These are phyloP conservation scores for Tipula lateralis DNA, from an alignment of 2,888 invertebrate species.

Conservation along the genomic window DNA sequence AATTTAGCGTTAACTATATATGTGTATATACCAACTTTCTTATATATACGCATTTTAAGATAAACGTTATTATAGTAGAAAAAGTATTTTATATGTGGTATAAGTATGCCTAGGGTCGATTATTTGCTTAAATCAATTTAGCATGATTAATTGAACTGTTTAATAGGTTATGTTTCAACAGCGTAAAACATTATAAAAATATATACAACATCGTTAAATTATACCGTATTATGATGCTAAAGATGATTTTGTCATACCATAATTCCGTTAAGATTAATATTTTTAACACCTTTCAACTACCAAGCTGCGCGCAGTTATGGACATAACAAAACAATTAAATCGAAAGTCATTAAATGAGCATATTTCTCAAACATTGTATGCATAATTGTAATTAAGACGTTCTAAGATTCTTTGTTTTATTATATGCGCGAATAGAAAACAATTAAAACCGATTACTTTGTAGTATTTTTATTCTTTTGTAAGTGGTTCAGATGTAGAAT, in stretches of 20 bases:
- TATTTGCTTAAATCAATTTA: not conserved
- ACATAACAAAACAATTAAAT: slow-evolving; percentile 9
- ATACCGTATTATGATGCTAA: not conserved
- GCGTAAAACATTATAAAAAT: not conserved
- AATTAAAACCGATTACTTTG: not conserved
- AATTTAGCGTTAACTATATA: not conserved
- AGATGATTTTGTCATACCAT: not conserved
- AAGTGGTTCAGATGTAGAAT: not conserved
- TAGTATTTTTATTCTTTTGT: not conserved
- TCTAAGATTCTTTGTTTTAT: not conserved
- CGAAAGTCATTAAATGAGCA: not conserved
- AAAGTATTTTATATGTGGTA: not conserved
- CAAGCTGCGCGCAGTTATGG: not conserved
- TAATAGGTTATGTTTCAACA: not conserved
- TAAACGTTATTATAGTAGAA: not conserved
- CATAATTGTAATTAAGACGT: slow-evolving; percentile 3
- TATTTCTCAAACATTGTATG: not conserved
- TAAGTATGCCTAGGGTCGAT: not conserved
- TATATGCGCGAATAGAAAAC: not conserved
- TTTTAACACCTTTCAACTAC: not conserved
- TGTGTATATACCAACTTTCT: not conserved
- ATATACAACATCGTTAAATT: not conserved
- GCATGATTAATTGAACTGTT: not conserved
- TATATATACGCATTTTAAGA: not conserved
- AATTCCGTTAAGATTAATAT: not conserved